These are phyloP conservation scores for Tenualosa thibaudeaui DNA, from an alignment of 2,797 vertebrate genomes.

Conservation along the genomic window DNA sequence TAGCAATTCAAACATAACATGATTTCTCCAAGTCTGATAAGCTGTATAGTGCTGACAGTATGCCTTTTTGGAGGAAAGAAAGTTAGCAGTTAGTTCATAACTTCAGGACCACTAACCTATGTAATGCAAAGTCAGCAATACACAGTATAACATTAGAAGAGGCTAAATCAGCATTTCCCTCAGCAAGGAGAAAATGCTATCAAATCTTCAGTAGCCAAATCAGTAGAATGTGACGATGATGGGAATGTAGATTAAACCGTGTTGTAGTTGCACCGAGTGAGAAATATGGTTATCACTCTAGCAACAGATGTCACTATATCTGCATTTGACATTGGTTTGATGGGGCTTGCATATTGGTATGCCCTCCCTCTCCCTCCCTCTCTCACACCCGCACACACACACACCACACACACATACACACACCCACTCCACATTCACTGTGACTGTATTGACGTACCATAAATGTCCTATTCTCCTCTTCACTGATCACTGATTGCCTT, in stretches of 20 bases:
- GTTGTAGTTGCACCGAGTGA: not conserved
- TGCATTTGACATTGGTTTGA: constrained; percentile 9
- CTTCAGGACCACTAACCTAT: constrained; percentile 18
- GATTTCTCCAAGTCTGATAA: not conserved
- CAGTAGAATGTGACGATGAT: constrained; percentile 7
- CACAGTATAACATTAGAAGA: constrained; percentile 21
- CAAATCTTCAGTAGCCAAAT: constrained; percentile 13
- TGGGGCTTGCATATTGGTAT: not conserved
- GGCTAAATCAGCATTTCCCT: constrained; percentile 6
- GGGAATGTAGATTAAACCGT: constrained; percentile 7
- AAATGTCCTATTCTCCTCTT: not conserved
- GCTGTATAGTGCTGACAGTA: constrained; percentile 14
- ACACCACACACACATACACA: not conserved
- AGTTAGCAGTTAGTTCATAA: constrained; percentile 16
- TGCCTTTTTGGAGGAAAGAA: not conserved
- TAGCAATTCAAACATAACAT: not conserved
- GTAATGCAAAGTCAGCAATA: constrained; percentile 16
- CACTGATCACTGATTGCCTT: not conserved
- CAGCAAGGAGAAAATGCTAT: constrained; percentile 3
- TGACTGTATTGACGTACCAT: not conserved
- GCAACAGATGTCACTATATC: constrained; percentile 13
- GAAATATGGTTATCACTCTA: constrained; percentile 19
- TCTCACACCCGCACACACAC: not conserved
- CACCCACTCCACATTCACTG: not conserved
- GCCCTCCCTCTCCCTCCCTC: constrained; percentile 8